A percentile compares a stretch with the other conserved stretches of the same genome.
Conservation (phyloP, 2,113 vertebrate species). For the Sorex fumeus region DNA sequence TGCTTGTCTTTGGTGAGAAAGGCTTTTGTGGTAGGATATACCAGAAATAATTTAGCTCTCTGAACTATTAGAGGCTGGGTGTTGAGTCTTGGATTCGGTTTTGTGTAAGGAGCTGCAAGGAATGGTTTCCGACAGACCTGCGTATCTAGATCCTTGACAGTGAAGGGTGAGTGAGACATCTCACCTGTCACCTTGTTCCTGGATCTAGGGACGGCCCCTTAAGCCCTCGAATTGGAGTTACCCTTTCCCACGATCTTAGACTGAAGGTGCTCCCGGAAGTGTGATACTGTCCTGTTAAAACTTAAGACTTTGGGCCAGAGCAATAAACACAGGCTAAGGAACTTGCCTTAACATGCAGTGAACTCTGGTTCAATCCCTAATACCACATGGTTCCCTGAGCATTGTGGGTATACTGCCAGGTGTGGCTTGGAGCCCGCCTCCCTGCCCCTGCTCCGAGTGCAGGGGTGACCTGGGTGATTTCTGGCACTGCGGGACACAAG, state of each 20-base stretch:
- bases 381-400: too few relatives aligned
- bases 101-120: constrained; percentile 1
- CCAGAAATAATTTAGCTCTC: not conserved
- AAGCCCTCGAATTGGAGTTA: too few relatives aligned
- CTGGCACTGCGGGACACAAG: too few relatives aligned
- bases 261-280: not conserved
- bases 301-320: not conserved
- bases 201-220: not conserved
- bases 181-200: not conserved
- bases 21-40: not conserved
- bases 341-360: too few relatives aligned
- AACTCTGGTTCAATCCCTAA: too few relatives aligned
- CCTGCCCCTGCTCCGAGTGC: too few relatives aligned
- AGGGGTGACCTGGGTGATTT: too few relatives aligned
- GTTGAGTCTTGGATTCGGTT: constrained; percentile 12
- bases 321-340: too few relatives aligned
- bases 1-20: constrained; percentile 10
- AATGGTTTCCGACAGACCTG: not conserved
- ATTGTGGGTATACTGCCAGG: too few relatives aligned
- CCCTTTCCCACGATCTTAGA: too few relatives aligned
- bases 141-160: not conserved
- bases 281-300: not conserved
- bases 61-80: not conserved
- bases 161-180: not conserved
- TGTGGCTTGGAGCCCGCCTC: too few relatives aligned